A percentile compares a stretch with the other conserved stretches of the same genome.
Conservation (phyloP, 2,797 vertebrate species). For the Phoeniculus purpureus region DNA sequence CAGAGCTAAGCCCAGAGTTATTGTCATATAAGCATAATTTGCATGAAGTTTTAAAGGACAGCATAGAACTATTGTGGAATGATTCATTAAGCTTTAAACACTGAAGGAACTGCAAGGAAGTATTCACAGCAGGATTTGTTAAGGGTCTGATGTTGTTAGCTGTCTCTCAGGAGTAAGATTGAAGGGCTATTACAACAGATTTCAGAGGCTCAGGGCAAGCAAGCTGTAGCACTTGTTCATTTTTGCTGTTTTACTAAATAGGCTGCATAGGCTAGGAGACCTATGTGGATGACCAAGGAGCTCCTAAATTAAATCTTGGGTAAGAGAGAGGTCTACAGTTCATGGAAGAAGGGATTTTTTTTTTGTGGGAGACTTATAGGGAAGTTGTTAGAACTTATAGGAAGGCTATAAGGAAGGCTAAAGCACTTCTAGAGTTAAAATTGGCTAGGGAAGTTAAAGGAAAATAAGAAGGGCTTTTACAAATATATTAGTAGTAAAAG, state of each 20-base stretch:
- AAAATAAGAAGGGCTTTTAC: no score
- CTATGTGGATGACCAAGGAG: no score
- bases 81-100: not conserved
- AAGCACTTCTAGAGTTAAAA: no score
- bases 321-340: no score
- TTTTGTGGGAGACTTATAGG: no score
- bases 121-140: not conserved
- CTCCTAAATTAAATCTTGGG: no score
- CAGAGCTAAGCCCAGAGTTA: not conserved
- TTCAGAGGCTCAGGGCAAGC: not conserved
- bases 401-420: no score
- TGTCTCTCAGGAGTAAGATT: not conserved
- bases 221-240: not conserved
- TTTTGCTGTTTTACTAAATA: not conserved
- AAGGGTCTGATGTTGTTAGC: not conserved
- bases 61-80: not conserved
- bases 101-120: not conserved
- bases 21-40: not conserved
- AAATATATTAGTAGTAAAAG: no score
- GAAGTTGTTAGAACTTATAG: no score
- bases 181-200: not conserved
- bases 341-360: no score
- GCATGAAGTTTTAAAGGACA: not conserved
- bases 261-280: no score
- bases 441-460: no score